A percentile compares a stretch with the other conserved stretches of the same genome.
These are phyloP conservation scores for Zaprionus tsacasi DNA, from an alignment of 1,140 invertebrate species.

Conservation along the genomic window DNA sequence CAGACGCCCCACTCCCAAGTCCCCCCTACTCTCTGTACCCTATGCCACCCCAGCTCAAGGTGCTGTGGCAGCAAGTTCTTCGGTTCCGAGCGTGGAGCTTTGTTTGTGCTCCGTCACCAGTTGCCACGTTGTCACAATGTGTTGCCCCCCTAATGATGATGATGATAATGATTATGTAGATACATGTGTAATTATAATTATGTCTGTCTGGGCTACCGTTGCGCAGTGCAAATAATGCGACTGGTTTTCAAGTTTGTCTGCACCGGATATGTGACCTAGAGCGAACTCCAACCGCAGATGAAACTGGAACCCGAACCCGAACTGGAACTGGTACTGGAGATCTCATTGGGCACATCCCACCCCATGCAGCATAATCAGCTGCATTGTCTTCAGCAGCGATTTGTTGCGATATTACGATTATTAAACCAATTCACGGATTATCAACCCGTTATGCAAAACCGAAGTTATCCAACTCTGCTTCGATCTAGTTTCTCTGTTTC, in stretches of 20 bases:
- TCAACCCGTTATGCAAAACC: conserved; percentile 52
- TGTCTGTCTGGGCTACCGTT: conserved; percentile 55
- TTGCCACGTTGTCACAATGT: conserved; percentile 62
- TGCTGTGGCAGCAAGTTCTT: conserved; percentile 56
- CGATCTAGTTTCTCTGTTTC: neutral
- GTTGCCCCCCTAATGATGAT: conserved; percentile 25
- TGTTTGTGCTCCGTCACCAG: conserved; percentile 29
- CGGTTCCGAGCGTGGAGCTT: conserved; percentile 30
- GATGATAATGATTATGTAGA: conserved; percentile 51
- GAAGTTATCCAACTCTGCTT: neutral
- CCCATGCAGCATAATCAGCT: conserved; percentile 52
- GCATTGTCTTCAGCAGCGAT: conserved; percentile 43
- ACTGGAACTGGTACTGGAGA: neutral
- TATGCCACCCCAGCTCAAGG: conserved; percentile 20
- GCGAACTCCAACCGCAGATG: conserved; percentile 27
- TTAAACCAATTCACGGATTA: conserved; percentile 18
- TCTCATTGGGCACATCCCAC: conserved; percentile 8
- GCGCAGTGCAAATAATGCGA: conserved; percentile 70
- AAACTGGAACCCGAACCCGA: neutral
- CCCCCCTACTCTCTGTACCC: neutral
- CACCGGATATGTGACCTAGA: conserved; percentile 60
- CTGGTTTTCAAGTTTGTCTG: conserved; percentile 59
- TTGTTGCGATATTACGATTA: conserved; percentile 17
- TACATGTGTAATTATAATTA: conserved; percentile 14
- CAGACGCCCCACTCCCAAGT: neutral